Base-by-base conservation (phyloP, 53 echinoderm and acorn worm species). In the Patiria pectinifera region DNA sequence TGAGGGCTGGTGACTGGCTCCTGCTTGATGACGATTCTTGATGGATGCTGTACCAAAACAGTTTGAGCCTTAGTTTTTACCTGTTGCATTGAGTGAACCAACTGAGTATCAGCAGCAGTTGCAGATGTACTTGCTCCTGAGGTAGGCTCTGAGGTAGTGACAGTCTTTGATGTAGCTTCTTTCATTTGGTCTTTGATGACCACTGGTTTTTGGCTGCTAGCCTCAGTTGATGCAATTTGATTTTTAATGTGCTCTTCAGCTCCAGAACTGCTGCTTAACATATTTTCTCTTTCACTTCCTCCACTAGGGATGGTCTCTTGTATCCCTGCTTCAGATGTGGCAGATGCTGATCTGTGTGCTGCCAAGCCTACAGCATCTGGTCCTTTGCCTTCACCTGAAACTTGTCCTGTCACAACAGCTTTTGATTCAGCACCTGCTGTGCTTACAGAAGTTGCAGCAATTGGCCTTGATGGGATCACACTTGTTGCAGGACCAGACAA, bases 1-100 rank as follows among this genome's bases (percentile, higher is more conserved):
- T 43, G 84, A 58, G 91, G 91, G 62, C 84, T 91, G 84, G 58
- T 84, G 76, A 53, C n/a, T 22, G 84, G 91, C 61, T 91, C 91
- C 84, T 91, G 83, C 77, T 91, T 91, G 62, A 91, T 91, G 76
- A 83, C 24, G 14, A 91, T 71, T 76, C 62, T 91, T 44, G 83
- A 16, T 11, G 82, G 48, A 16, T 44, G 83, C 26, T 83, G 74
- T 45, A 76, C 18, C 76, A 72, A 48, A 82, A 69, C 44, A 48
- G 69, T 69, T 1, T 59, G 83, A 18, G 59, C 25, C 43, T 61
- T 81, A 1, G 49, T 15, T 45, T 69, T 63, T 44, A 3, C 63
- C 45, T 16, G 45, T 19, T 77, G 59, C n/a, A n/a, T 62, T 0
- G 89, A 45, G 79, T 79, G 76, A 15, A 18, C 89, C 22, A 44